phyloP scores from a whole-genome alignment of 2,113 vertebrate genomes.

The Gymnorhina tibicen region DNA sequence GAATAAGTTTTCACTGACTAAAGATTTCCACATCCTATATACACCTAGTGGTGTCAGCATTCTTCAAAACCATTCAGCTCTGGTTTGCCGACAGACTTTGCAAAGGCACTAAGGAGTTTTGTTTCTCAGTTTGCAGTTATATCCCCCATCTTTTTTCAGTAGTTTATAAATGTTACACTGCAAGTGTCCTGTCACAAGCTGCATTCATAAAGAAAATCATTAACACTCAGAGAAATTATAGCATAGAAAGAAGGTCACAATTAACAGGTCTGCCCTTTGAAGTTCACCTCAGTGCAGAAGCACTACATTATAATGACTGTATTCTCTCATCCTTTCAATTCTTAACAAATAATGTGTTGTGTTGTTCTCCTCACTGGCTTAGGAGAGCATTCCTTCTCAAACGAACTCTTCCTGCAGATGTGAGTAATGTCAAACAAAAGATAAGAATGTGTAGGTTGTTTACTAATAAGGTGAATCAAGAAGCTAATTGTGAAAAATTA shows the following conservation, averaged over 20 bases:
- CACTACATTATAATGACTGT: not conserved
- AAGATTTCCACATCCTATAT: not conserved
- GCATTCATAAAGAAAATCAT: not conserved
- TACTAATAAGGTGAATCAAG: not conserved
- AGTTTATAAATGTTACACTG: not conserved
- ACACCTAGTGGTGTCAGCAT: not conserved
- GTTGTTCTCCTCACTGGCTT: not conserved
- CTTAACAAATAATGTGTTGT: not conserved
- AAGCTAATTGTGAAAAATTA: not conserved
- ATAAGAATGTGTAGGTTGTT: not conserved
- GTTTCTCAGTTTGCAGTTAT: not conserved
- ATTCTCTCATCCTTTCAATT: not conserved
- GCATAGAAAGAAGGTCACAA: not conserved
- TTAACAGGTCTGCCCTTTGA: not conserved
- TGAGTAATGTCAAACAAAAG: not conserved
- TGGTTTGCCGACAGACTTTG: not conserved
- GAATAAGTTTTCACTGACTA: not conserved
- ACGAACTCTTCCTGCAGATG: not conserved
- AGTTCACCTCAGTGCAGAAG: not conserved
- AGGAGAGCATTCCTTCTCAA: not conserved
- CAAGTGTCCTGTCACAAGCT: not conserved
- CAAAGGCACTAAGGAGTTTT: not conserved
- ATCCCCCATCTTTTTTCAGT: not conserved
- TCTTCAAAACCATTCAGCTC: not conserved
- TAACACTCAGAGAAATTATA: not conserved